Percentiles rank a stretch among this genome's conserved stretches.
Conservation (phyloP, 2,797 vertebrate genomes). For the Cichlasoma orientale region DNA sequence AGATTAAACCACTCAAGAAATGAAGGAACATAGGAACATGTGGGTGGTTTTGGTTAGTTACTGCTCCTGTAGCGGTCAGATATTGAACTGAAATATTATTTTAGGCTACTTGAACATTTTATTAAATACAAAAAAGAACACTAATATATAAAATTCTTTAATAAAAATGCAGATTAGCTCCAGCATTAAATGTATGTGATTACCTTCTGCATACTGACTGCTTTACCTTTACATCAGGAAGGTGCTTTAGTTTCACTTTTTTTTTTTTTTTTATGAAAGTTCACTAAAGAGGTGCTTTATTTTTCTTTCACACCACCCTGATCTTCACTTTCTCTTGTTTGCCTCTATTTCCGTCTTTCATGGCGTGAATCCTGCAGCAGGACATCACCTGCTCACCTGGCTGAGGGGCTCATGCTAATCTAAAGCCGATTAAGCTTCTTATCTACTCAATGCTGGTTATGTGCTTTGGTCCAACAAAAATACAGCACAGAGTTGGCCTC, state of each 20-base stretch:
- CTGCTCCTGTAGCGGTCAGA: background rate
- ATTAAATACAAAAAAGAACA: too few relatives aligned
- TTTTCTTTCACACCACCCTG: background rate
- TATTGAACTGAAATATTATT: background rate
- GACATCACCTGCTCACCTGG: constrained; percentile 74
- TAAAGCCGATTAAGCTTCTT: constrained; percentile 81
- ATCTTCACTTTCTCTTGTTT: constrained; percentile 40
- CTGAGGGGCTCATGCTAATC: constrained; percentile 71
- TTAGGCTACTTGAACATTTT: background rate
- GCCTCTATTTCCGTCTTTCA: constrained; percentile 14
- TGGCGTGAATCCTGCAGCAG: constrained; percentile 48
- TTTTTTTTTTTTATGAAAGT: background rate
- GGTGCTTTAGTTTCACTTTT: background rate
- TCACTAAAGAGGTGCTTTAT: background rate
- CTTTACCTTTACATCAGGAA: background rate
- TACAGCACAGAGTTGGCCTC: constrained; percentile 67
- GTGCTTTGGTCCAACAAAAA: constrained; percentile 79
- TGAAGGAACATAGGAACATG: background rate
- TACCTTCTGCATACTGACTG: background rate
- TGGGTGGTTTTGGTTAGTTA: background rate
- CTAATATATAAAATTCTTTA: too few relatives aligned
- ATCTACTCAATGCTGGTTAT: constrained; percentile 80
- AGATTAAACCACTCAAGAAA: background rate
- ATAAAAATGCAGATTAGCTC: background rate
- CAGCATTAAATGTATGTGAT: background rate